Base-by-base conservation (phyloP, 2,113 vertebrate genomes). In the Podarcis muralis region DNA sequence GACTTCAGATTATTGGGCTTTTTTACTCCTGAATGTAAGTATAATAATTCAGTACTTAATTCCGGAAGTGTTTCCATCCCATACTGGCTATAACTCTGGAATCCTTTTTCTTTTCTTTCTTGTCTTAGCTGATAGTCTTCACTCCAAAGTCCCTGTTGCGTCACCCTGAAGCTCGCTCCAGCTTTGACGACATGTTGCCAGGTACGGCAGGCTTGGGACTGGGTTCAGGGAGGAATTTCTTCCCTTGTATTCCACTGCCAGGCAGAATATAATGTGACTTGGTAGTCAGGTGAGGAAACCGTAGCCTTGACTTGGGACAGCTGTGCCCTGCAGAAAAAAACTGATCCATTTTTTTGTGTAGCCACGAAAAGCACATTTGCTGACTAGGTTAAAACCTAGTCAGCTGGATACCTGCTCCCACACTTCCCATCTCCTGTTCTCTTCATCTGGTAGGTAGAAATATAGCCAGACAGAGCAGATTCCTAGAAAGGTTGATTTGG, bases 141-240 rank as follows among this genome's bases (percentile, higher is more conserved):
- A 99, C 98, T 82, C 98, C 98, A 69, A 99, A 99, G 94, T 99
- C 98, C 0, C 96, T 99, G 87, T 93, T 99, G 91, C 98, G 98
- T 81, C 98, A 98, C 83, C 98, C 98, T 0, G 98, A 99, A 94
- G 98, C 98, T 91, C 98, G 97, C 91, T 98, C 98, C 90, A 98
- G 96, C 94, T 99, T 99, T 0, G 98, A 99, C 0, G 97, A 98
- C 86, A 99, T 99, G 98, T 94, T 99, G 87, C 94, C 98, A 96
- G 98, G 98, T 99, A 91, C 0, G 1, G 37, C 30, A 0, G 0
- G 11, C 0, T 0, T 0, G 0, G 69, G 18, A 25, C 15, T 35
- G 43, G 74, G n/a, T 43, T 32, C 35, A 27, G 22, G 66, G 57
- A 43, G 6, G 53, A 30, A 4, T 9, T 15, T 0, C 2, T 37